These are phyloP conservation scores for Caenorhabditis brenneri DNA, from an alignment of 1,140 invertebrate species.

Conservation along the genomic window DNA sequence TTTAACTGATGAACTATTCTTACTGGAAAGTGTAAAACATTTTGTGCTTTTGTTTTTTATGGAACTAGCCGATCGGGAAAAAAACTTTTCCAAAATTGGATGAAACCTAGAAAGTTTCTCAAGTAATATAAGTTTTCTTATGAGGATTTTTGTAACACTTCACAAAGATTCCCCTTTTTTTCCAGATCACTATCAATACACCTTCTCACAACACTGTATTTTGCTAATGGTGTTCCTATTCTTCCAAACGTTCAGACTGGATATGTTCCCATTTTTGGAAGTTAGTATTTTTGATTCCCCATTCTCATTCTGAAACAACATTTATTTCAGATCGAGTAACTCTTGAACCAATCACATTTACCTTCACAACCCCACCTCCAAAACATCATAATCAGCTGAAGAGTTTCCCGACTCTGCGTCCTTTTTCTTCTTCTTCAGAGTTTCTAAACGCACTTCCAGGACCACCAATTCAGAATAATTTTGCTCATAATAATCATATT, in stretches of 20 bases:
- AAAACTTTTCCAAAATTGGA: too few relatives aligned
- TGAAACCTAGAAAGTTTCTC: too few relatives aligned
- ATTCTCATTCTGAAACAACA: neutral
- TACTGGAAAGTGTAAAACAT: too few relatives aligned
- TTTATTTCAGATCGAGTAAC: constrained; percentile 9
- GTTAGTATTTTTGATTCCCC: neutral
- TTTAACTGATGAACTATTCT: too few relatives aligned
- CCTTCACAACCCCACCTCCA: constrained; percentile 14
- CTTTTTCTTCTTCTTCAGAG: neutral
- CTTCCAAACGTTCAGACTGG: constrained; percentile 10
- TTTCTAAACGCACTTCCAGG: neutral
- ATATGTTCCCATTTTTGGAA: constrained; percentile 9
- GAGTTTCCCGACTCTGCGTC: neutral
- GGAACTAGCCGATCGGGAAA: too few relatives aligned
- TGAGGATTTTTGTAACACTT: too few relatives aligned
- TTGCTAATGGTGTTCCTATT: neutral
- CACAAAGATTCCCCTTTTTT: neutral
- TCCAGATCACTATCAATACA: neutral
- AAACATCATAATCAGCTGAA: neutral
- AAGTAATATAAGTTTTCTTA: too few relatives aligned
- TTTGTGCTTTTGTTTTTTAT: too few relatives aligned
- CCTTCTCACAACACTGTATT: neutral
- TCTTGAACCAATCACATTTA: constrained; percentile 13
- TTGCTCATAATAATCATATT: neutral
- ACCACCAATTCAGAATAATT: constrained; percentile 1